These are phyloP conservation scores for Poliocrania exsul DNA, from an alignment of 2,797 vertebrate genomes.

Conservation along the genomic window DNA sequence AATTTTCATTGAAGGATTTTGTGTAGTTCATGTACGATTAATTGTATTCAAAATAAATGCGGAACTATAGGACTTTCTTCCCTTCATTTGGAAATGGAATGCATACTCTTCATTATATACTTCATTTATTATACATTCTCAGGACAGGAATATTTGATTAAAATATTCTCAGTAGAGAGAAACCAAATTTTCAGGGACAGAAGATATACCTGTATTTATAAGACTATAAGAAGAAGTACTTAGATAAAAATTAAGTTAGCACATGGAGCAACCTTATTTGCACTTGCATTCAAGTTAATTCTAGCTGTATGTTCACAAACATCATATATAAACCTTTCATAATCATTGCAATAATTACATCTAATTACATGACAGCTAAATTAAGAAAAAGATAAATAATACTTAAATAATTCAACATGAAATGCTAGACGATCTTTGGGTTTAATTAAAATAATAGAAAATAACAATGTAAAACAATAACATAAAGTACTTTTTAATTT, in stretches of 20 bases:
- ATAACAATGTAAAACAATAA: neutral
- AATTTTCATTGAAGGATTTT: neutral
- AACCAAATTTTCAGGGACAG: neutral
- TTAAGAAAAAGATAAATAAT: neutral
- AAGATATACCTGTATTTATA: neutral
- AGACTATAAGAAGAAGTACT: neutral
- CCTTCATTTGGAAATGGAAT: neutral
- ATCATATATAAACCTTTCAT: neutral
- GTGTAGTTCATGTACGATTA: neutral
- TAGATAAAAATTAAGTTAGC: neutral
- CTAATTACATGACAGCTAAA: neutral
- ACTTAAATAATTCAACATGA: neutral
- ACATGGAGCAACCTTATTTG: neutral
- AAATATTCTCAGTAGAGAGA: neutral
- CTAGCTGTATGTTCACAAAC: neutral
- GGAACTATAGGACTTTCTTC: neutral
- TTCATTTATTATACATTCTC: neutral
- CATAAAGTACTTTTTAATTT: neutral
- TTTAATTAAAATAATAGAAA: neutral
- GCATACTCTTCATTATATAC: neutral
- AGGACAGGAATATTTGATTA: neutral
- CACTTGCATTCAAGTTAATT: neutral
- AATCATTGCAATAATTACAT: neutral
- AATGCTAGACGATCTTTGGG: neutral
- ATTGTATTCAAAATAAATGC: neutral